These are phyloP conservation scores for Hetaerina americana DNA, from an alignment of 1,140 invertebrate species.

Conservation along the genomic window DNA sequence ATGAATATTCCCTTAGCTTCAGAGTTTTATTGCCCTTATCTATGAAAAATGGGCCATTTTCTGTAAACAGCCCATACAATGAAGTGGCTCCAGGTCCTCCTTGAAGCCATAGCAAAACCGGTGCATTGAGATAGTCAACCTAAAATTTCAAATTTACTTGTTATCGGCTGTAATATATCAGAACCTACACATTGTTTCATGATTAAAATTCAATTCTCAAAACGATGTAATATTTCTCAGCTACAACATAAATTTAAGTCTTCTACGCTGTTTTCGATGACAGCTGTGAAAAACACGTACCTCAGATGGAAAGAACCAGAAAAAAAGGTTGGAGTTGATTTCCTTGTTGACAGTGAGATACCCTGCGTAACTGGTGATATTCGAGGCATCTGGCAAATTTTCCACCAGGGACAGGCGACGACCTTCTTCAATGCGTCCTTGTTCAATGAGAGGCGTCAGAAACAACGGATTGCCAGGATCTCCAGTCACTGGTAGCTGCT, in stretches of 20 bases:
- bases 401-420: conserved; percentile 19
- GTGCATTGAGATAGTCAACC: conserved; percentile 32
- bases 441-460: conserved; percentile 36
- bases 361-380: conserved; percentile 44
- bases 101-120: conserved; percentile 74
- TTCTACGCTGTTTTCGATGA: too few species aligned
- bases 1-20: conserved; percentile 50
- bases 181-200: too few species aligned
- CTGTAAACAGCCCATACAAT: conserved; percentile 64
- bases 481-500: neutral
- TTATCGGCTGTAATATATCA: too few species aligned
- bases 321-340: conserved; percentile 71
- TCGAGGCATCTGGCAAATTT: conserved; percentile 1
- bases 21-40: conserved; percentile 39
- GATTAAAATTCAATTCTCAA: too few species aligned
- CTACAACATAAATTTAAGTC: too few species aligned
- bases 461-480: conserved; percentile 38
- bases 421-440: conserved; percentile 32
- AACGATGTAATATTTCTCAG: too few species aligned
- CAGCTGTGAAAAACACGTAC: conserved; percentile 7
- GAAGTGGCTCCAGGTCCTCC: conserved; percentile 70
- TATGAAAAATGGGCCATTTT: conserved; percentile 65
- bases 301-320: conserved; percentile 76
- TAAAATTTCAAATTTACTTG: too few species aligned
- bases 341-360: conserved; percentile 61